phyloP scores from a whole-genome alignment of 1,140 invertebrate genomes.

The Cephus cinctus region DNA sequence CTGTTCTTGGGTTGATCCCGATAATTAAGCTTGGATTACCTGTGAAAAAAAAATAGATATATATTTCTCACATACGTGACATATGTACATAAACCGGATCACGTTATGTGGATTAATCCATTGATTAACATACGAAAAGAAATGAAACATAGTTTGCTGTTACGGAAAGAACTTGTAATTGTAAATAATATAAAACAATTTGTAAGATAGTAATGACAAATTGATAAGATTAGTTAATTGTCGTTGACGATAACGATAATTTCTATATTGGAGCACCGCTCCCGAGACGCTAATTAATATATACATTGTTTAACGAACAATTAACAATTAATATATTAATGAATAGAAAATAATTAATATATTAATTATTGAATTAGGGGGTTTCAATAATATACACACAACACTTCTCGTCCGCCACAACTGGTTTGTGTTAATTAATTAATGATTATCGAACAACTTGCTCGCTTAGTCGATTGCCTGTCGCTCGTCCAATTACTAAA shows the following conservation, averaged over 20 bases:
- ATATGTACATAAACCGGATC: slow-evolving; percentile 29
- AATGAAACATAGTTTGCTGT: slow-evolving; percentile 19
- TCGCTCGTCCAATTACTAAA: slow-evolving; percentile 14
- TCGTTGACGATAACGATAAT: too few relatives aligned
- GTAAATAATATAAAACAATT: slow-evolving; percentile 36
- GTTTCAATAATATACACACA: slow-evolving; percentile 24
- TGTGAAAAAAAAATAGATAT: slow-evolving; percentile 30
- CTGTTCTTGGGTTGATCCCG: slow-evolving; percentile 36
- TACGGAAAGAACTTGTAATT: slow-evolving; percentile 21
- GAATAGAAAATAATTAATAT: slow-evolving; percentile 33
- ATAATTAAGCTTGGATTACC: slow-evolving; percentile 32
- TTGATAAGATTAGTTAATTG: slow-evolving; percentile 16
- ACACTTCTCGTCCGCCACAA: slow-evolving; percentile 14
- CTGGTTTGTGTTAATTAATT: slow-evolving; percentile 30
- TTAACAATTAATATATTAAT: slow-evolving; percentile 33
- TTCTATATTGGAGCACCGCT: slow-evolving; percentile 13
- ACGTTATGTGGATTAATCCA: slow-evolving; percentile 24
- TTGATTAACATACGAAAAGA: too few relatives aligned
- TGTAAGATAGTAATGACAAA: slow-evolving; percentile 25
- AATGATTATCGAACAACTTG: too few relatives aligned
- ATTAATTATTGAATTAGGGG: slow-evolving; percentile 27
- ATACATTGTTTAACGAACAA: slow-evolving; percentile 18
- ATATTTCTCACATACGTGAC: slow-evolving; percentile 38
- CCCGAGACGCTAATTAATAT: slow-evolving; percentile 13
- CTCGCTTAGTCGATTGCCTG: not conserved